Base-by-base conservation (phyloP, 2,113 vertebrate species). In the Fregata magnificens region DNA sequence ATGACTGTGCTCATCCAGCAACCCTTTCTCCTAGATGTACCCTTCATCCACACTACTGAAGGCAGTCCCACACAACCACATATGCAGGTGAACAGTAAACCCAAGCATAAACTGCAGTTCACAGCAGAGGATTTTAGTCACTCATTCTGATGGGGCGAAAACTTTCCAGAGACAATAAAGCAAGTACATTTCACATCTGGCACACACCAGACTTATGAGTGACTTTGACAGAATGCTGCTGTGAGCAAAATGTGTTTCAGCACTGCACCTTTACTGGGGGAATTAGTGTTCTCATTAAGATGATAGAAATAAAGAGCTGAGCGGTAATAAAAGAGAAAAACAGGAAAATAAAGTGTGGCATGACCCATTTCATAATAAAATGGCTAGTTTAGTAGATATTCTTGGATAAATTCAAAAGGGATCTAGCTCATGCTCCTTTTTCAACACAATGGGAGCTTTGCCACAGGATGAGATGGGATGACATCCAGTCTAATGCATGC, bases 251-350 rank as follows among this genome's bases (percentile, higher is more conserved):
- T 31, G 44, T 28, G 7, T 40, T 88, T 78, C 87, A 84, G 58
- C 45, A 40, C 45, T 5, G 7, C 21, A 66, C 63, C 80, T 94
- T 65, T 42, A 76, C 47, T 17, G 0, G 29, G 26, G 55, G 40
- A 92, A 82, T 74, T 72, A 3, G 44, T 9, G 18, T 16, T 85
- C 74, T 77, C 66, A 40, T 55, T 6, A 91, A 40, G 45, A 29
- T 59, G 49, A 69, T 5, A 92, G 69, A 85, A 84, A 84, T 55
- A 86, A 88, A 95, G 42, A 92, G 61, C 52, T 44, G 38, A 92
- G 52, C 11, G n/a, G 67, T 34, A 47, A 79, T 65, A 71, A 90
- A 58, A 85, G 40, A 66, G 13, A 52, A 40, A 92, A 90, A 32
- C 40, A 80, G 47, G 32, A 90, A 82, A 97, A 91, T 69, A 49